These are phyloP conservation scores for Pseudocheirus occidentalis DNA, from an alignment of 2,797 vertebrate species.

Conservation along the genomic window DNA sequence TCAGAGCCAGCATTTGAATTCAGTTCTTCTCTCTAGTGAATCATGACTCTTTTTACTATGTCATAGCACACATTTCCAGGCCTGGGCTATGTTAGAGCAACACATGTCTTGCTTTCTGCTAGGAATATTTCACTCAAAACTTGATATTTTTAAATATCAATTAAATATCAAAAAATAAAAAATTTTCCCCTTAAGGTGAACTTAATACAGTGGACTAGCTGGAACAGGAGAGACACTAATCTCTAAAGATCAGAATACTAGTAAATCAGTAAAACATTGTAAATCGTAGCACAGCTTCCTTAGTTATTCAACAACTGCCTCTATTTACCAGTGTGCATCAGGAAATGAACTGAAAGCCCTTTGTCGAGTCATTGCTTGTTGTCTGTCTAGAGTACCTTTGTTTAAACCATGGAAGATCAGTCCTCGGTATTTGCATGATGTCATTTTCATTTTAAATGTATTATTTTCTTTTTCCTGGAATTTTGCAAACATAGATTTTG, in stretches of 20 bases:
- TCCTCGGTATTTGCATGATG: neutral
- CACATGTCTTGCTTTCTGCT: neutral
- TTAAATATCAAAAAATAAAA: no score
- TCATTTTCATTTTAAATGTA: neutral
- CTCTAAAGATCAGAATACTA: neutral
- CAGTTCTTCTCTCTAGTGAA: neutral
- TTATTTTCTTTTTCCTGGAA: conserved; percentile 21
- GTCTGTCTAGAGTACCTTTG: neutral
- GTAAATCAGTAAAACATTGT: neutral
- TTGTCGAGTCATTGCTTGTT: neutral
- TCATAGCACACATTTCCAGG: neutral
- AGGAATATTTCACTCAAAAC: neutral
- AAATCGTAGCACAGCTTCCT: neutral
- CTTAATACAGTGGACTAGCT: neutral
- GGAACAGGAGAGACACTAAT: neutral
- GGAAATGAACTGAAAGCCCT: neutral
- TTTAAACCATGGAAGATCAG: neutral
- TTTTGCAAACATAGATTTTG: neutral
- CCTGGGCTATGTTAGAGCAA: neutral
- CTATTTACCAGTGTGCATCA: neutral
- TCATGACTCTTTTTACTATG: neutral
- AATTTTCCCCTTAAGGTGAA: neutral
- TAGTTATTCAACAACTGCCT: neutral
- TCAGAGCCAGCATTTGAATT: neutral
- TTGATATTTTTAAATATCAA: no score